These are phyloP conservation scores for Phasianus colchicus DNA, from an alignment of 2,113 vertebrate species.

Conservation along the genomic window DNA sequence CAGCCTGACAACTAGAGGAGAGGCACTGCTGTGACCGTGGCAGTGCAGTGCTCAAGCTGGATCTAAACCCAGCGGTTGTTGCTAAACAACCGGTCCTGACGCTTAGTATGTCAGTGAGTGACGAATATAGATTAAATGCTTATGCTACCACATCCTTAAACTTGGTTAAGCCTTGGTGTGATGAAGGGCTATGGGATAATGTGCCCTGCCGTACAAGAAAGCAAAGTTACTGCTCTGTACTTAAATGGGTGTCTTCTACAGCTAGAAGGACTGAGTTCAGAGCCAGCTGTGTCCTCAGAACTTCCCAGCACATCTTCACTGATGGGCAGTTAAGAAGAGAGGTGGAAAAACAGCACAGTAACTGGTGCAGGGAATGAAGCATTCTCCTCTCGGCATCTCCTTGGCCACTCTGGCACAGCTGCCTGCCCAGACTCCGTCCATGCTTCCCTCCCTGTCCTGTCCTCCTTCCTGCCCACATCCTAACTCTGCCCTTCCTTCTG, in stretches of 20 bases:
- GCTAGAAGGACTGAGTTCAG: conserved; percentile 49
- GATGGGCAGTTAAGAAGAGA: conserved; percentile 42
- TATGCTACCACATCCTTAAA: conserved; percentile 24
- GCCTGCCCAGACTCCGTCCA: conserved; percentile 11
- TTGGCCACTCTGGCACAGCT: background rate
- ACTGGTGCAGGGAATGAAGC: conserved; percentile 55
- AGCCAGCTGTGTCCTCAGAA: conserved; percentile 68
- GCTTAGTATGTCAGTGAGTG: conserved; percentile 13
- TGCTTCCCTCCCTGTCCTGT: background rate
- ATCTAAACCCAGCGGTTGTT: conserved; percentile 52
- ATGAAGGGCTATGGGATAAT: conserved; percentile 19
- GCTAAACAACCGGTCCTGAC: conserved; percentile 55
- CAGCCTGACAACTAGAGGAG: background rate
- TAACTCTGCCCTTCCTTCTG: background rate
- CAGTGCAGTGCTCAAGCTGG: background rate
- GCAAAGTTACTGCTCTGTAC: conserved; percentile 59
- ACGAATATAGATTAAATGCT: conserved; percentile 39
- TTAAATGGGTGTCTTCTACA: conserved; percentile 50
- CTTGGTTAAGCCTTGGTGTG: conserved; percentile 12
- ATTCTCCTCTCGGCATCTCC: background rate
- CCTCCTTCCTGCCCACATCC: background rate
- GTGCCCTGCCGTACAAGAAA: conserved; percentile 16
- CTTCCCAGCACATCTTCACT: conserved; percentile 40
- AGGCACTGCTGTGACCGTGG: background rate
- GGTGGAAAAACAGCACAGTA: conserved; percentile 49